These are phyloP conservation scores for Columbina picui DNA, from an alignment of 2,113 vertebrate species.

Conservation along the genomic window DNA sequence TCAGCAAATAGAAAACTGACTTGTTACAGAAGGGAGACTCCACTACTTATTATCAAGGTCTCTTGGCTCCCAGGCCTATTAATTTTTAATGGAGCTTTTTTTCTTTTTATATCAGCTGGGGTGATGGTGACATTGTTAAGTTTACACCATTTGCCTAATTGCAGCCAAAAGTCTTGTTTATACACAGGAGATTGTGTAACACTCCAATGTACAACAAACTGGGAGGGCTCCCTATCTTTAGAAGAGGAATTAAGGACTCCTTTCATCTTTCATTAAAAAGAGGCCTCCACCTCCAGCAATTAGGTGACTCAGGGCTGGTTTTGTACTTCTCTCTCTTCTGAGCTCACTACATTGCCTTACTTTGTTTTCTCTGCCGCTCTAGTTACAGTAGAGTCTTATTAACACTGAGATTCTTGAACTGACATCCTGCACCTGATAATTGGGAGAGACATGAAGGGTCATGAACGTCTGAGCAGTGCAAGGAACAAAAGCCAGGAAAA, in stretches of 20 bases:
- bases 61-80: constrained; percentile 27
- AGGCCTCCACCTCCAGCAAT: not conserved
- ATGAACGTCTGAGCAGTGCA: not conserved
- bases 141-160: not conserved
- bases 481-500: not conserved
- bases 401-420: not conserved
- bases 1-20: not conserved
- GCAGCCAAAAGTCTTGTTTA: not conserved
- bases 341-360: not conserved
- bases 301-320: not conserved
- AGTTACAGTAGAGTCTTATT: not conserved
- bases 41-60: not conserved
- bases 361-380: not conserved
- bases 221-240: not conserved
- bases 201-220: not conserved
- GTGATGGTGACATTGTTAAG: not conserved
- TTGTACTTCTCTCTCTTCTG: not conserved
- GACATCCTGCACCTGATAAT: not conserved
- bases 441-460: not conserved
- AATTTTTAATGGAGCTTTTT: not conserved
- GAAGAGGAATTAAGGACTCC: not conserved
- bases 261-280: not conserved
- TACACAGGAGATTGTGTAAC: not conserved
- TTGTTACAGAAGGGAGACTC: not conserved
- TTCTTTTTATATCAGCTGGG: not conserved